Evolutionary conservation across 2,888 invertebrate genomes (phyloP).

Genomic region (Brachynemurus nebulosus): DNA sequence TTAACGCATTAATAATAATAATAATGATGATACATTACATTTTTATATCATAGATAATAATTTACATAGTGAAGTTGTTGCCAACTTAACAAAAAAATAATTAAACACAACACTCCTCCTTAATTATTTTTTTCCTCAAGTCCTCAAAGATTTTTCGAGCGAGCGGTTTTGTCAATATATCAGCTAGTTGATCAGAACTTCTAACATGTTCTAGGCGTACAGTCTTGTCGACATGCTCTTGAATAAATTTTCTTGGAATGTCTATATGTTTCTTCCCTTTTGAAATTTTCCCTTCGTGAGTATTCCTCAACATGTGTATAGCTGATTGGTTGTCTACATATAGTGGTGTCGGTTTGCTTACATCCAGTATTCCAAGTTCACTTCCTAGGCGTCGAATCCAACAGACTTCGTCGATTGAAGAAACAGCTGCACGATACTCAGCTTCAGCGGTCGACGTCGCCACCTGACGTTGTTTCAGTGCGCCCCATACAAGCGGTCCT

Average conservation of each 20-base stretch:
- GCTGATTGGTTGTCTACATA: slow-evolving; percentile 12
- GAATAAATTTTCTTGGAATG: slow-evolving; percentile 9
- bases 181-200: slow-evolving; percentile 12
- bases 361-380: slow-evolving; percentile 10
- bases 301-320: slow-evolving; percentile 13
- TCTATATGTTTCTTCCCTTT: slow-evolving; percentile 30
- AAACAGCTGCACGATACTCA: slow-evolving; percentile 17
- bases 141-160: not conserved
- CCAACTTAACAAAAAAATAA: slow-evolving; percentile 1
- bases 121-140: slow-evolving; percentile 6
- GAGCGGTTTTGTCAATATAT: slow-evolving; percentile 14
- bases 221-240: slow-evolving; percentile 1
- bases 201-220: slow-evolving; percentile 3
- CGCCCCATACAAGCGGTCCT: slow-evolving; percentile 21
- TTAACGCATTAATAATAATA: too few relatives aligned
- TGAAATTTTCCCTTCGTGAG: slow-evolving; percentile 10
- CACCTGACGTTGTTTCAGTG: slow-evolving; percentile 17
- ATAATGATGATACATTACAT: too few relatives aligned
- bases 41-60: too few relatives aligned
- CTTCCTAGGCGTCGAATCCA: not conserved
- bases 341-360: slow-evolving; percentile 8
- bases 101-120: slow-evolving; percentile 7
- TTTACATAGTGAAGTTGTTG: too few relatives aligned
- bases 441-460: slow-evolving; percentile 16
- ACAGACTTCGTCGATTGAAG: not conserved